phyloP scores from a whole-genome alignment of 1,140 invertebrate genomes.

The Drosophila truncata region DNA sequence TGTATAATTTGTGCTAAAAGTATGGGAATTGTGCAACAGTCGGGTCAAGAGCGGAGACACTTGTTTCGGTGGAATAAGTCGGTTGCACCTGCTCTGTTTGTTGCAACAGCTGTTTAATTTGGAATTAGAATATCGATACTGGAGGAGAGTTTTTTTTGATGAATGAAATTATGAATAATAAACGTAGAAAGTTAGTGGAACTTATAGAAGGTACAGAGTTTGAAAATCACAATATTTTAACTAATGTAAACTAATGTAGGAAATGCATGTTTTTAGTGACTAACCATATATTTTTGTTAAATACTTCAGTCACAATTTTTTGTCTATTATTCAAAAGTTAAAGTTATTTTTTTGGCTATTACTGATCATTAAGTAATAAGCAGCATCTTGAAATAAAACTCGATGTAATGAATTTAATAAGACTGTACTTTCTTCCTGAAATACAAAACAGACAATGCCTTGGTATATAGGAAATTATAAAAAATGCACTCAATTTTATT shows the following conservation, averaged over 20 bases:
- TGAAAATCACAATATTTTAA: background rate
- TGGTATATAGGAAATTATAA: background rate
- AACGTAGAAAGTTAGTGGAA: too few species aligned
- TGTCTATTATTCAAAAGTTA: background rate
- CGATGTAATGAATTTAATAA: too few species aligned
- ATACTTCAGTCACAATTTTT: too few species aligned
- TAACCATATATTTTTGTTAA: background rate
- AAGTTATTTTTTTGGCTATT: background rate
- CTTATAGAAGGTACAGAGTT: background rate
- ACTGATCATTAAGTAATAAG: background rate
- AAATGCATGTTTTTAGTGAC: background rate
- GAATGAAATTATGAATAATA: background rate
- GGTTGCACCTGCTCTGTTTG: conserved; percentile 9
- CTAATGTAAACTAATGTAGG: too few species aligned
- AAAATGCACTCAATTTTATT: background rate
- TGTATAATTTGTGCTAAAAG: background rate
- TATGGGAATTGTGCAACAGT: background rate
- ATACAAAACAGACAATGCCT: background rate
- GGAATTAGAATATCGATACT: background rate
- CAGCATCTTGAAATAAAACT: background rate
- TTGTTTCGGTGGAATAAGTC: background rate
- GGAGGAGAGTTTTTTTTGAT: background rate
- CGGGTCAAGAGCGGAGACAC: background rate
- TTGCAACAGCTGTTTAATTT: conserved; percentile 23
- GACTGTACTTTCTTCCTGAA: too few species aligned